These are phyloP conservation scores for Caerostris extrusa DNA, from an alignment of 1,140 invertebrate genomes.

Conservation along the genomic window DNA sequence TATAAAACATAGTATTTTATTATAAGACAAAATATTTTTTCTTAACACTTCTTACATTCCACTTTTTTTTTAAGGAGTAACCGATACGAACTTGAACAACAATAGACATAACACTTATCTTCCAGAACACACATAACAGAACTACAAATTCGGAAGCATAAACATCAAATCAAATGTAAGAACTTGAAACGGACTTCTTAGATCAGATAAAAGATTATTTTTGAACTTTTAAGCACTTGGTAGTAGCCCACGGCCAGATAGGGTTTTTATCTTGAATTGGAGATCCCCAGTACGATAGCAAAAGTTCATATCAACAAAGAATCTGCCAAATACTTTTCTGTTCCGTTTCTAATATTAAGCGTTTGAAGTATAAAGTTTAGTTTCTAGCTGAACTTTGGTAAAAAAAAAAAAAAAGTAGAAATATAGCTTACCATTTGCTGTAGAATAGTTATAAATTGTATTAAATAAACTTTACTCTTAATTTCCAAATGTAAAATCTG, in stretches of 20 bases:
- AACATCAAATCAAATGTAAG: neutral
- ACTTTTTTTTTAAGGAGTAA: neutral
- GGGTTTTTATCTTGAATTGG: neutral
- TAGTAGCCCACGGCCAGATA: neutral
- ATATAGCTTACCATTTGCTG: too few relatives aligned
- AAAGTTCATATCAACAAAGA: neutral
- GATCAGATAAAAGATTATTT: neutral
- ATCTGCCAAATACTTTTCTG: too few relatives aligned
- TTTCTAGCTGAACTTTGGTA: too few relatives aligned
- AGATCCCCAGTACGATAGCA: neutral
- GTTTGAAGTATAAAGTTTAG: too few relatives aligned
- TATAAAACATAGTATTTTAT: too few relatives aligned
- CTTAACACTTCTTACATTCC: neutral
- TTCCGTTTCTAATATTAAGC: too few relatives aligned
- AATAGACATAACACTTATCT: neutral
- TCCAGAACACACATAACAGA: neutral
- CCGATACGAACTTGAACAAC: neutral
- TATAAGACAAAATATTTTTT: too few relatives aligned
- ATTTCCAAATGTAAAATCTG: too few relatives aligned
- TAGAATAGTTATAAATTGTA: too few relatives aligned
- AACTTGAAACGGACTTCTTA: neutral
- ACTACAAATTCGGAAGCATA: neutral
- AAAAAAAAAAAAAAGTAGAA: too few relatives aligned
- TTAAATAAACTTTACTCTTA: too few relatives aligned
- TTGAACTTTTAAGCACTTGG: neutral